A percentile compares a stretch with the other conserved stretches of the same genome.
These are phyloP conservation scores for Hippocampus abdominalis DNA, from an alignment of 2,113 vertebrate genomes.

Conservation along the genomic window DNA sequence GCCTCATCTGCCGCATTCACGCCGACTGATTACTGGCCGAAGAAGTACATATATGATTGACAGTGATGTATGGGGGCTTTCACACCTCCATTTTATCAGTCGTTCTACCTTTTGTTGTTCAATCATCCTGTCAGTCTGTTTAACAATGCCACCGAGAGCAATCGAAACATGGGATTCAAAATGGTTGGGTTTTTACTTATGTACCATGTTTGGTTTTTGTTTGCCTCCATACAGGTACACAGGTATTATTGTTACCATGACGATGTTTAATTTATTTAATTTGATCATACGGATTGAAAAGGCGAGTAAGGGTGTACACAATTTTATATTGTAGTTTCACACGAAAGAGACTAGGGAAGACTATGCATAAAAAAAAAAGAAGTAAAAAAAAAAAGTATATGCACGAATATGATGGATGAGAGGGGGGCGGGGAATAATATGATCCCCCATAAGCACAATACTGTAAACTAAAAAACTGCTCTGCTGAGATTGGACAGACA, in stretches of 20 bases:
- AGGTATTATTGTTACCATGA: neutral
- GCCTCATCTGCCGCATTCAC: slow-evolving; percentile 14
- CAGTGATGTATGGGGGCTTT: slow-evolving; percentile 42
- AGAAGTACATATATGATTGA: slow-evolving; percentile 33
- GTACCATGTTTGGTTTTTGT: neutral
- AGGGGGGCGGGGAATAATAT: neutral
- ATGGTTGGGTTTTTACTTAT: neutral
- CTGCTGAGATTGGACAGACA: neutral
- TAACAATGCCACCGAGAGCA: slow-evolving; percentile 42
- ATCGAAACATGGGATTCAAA: slow-evolving; percentile 23
- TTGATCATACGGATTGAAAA: neutral
- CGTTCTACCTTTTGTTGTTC: slow-evolving; percentile 44
- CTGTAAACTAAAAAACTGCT: neutral
- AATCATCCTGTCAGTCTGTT: slow-evolving; percentile 48
- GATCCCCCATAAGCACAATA: neutral
- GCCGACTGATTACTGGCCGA: slow-evolving; percentile 28
- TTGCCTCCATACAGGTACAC: neutral
- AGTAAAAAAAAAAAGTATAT: neutral
- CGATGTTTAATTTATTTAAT: neutral
- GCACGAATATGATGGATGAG: neutral
- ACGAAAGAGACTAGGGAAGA: neutral
- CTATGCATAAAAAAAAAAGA: neutral
- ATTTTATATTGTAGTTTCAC: neutral
- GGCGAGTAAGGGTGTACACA: neutral
- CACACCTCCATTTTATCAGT: slow-evolving; percentile 24